Base-by-base conservation (phyloP, 2,888 invertebrate species). In the Melieria crassipennis region DNA sequence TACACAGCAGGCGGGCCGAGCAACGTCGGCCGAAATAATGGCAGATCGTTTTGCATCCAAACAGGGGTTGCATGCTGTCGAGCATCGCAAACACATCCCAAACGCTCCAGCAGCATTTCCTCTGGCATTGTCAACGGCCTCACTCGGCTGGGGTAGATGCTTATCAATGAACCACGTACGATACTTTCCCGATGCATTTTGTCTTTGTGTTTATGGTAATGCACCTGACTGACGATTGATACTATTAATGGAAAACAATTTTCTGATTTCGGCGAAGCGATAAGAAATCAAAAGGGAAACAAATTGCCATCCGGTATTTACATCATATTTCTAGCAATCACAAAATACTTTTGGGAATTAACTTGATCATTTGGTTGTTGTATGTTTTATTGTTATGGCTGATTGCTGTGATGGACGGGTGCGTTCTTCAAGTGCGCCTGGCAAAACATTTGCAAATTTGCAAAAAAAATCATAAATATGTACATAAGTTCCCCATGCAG, bases 201-300 rank as follows among this genome's bases (percentile, higher is more conserved):
- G 52, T 62, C 56, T 69, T 69, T 43, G 56, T 10, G 7, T 58
- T 58, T 50, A 60, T 67, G 60, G 30, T 60, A 67, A 58, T 67
- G 55, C 63, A 63, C 11, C 70, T 69, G 55, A 67, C 52, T 45
- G 45, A 58, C 71, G 69, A 70, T 70, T 68, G 69, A 62, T 66
- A 64, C 63, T 69, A 70, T 73, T 73, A 72, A 77, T 43, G 69
- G 71, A 58, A 73, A 75, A 75, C 74, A 76, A 75, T 73, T 76
- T 78, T 74, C 75, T 73, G 75, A 75, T 77, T 73, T 74, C 58
- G 66, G 69, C 64, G 57, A 66, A 71, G 55, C 65, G 78, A 78
- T 78, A 78, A 78, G 77, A 72, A 76, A 76, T 69, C 61, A 74
- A 73, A 69, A 73, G 64, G 73, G 81, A 80, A 80, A 81, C 81